Percentiles rank a stretch among this genome's conserved stretches.
These are phyloP conservation scores for Resseliella maxima DNA, from an alignment of 2,888 invertebrate species.

Conservation along the genomic window DNA sequence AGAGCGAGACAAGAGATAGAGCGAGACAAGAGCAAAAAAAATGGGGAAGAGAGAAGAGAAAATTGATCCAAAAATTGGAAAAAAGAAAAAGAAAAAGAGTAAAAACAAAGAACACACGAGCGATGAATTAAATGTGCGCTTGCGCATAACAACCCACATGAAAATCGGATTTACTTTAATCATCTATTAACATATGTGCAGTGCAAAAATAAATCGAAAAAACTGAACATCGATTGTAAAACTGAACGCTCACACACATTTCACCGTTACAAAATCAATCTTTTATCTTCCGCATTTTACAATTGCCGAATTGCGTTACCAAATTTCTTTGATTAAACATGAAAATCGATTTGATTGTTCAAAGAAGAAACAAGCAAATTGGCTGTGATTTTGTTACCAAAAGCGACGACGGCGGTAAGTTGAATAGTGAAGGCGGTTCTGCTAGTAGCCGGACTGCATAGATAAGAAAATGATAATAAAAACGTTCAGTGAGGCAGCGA, in stretches of 20 bases:
- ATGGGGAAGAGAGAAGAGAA: background rate
- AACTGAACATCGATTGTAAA: background rate
- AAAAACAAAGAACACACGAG: conserved; percentile 21
- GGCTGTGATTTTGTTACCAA: no score
- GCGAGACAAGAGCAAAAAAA: background rate
- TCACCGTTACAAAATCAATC: conserved; percentile 15
- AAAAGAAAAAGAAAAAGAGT: background rate
- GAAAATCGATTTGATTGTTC: background rate
- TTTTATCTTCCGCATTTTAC: conserved; percentile 10
- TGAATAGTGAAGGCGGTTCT: background rate
- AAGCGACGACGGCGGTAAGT: no score
- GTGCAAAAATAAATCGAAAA: background rate
- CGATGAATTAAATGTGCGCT: background rate
- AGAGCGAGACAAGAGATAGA: no score
- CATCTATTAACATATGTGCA: conserved; percentile 11
- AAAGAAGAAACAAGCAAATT: no score
- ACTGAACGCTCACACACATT: background rate
- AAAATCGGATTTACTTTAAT: background rate
- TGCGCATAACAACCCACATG: conserved; percentile 1
- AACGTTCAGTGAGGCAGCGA: background rate
- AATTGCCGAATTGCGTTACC: background rate
- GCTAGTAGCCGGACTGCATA: background rate
- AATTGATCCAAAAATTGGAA: background rate
- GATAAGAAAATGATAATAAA: background rate
- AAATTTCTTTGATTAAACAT: background rate